Base-by-base conservation (phyloP, 2,888 invertebrate genomes). In the Macropis europaea region DNA sequence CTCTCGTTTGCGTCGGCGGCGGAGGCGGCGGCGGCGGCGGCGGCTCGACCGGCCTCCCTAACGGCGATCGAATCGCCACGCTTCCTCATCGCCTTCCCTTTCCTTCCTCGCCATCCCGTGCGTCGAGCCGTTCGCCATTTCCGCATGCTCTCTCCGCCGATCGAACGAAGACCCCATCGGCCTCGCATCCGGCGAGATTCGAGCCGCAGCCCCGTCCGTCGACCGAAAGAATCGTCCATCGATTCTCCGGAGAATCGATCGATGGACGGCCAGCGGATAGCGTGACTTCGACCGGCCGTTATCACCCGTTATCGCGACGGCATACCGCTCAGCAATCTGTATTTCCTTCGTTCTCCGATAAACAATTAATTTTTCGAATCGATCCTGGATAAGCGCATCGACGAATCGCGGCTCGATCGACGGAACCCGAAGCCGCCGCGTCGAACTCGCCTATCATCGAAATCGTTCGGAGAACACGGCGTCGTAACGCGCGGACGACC, bases 301-400 rank as follows among this genome's bases (percentile, higher is more conserved):
- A 73, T 73, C 73, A 26, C 13, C 3, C 60, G 54, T 73, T 73
- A 73, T 73, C 73, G n/a, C n/a, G 17, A 38, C 45, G 54, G 50
- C 47, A 48, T 11, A 32, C 2, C 56, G 50, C 60, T 36, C 54
- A 47, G 24, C 52, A 42, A 57, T 73, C 60, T 32, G 15, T 50
- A 40, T 66, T 73, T 73, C 52, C 61, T 67, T 54, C 73, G 60
- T 53, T 67, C 38, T 1, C 36, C 38, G 73, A 73, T 66, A 73
- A 73, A 73, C 67, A 38, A 61, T 42, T 11, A 28, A 52, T 56
- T 73, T 72, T 73, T 73, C 60, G 73, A 73, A 67, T 22, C 38
- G 19, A 42, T 32, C 17, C 11, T 17, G 61, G 73, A 72, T 72
- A 73, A 6, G 9, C 48, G 47, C 24, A 34, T 52, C 24, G 47